Base-by-base conservation (phyloP, 1,140 invertebrate genomes). In the Ericerus pela region DNA sequence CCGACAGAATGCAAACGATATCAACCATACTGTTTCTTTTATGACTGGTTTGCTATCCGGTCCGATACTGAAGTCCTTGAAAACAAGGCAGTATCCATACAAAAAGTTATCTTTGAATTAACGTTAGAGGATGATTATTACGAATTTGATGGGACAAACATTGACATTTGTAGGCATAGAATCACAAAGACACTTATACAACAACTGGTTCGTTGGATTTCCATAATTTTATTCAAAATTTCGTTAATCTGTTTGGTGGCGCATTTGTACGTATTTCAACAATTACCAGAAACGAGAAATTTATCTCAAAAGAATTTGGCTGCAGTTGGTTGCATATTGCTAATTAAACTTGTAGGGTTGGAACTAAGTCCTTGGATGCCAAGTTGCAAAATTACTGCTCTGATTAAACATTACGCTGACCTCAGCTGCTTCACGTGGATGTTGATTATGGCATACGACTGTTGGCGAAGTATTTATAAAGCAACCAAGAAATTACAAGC, bases 341-440 rank as follows among this genome's bases (percentile, higher is more conserved):
- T 76, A 10, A 59, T 68, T 2, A 71, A 72, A 1, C 76, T 76
- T 60, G 55, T 60, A 1, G 62, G 65, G 12, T 77, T 77, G 61
- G 67, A 75, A 24, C 63, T 67, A 2, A 68, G 70, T 18, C 36
- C 52, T 4, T 69, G 70, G 36, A 37, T 54, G 24, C 51, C 54
- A 4, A 28, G 63, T 6, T 74, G 73, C 57, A 61, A 61, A 12
- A 62, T 65, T 0, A 62, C 73, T 14, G 76, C 72, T 0, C 63
- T 75, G 0, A 53, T 67, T 14, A 70, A 73, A 2, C 75, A 76
- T 58, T 79, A 74, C 62, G 30, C 68, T 29, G 75, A 77, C 61
- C 66, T 79, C 20, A 68, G 72, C 0, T 70, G 76, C 0, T 79
- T 79, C 60, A 73, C 73, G 56, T 79, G 78, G 78, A 78, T 76